Percentiles rank a stretch among this genome's conserved stretches.
Evolutionary conservation across 2,113 vertebrate genomes (phyloP).

Genomic region (Etheostoma spectabile): DNA sequence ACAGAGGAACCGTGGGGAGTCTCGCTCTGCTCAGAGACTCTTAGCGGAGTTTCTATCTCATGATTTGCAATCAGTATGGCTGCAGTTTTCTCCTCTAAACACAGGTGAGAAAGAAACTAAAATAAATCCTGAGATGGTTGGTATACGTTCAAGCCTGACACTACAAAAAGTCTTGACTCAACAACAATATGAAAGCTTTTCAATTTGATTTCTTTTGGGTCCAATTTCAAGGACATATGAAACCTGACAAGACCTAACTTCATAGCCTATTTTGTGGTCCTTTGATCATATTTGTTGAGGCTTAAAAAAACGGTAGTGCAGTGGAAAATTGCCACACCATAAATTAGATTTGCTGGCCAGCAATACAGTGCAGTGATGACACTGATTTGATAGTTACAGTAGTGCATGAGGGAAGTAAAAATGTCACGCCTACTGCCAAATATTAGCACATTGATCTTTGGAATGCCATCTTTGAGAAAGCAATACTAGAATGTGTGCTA

Average conservation of each 20-base stretch:
- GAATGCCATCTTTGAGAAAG: conserved; percentile 8
- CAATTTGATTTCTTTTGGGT: conserved; percentile 7
- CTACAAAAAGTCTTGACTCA: conserved; percentile 1
- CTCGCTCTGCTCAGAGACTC: conserved; percentile 5
- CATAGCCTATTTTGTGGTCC: conserved; percentile 13
- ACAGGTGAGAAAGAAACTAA: conserved; percentile 22
- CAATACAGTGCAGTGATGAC: background rate
- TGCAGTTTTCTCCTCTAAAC: background rate
- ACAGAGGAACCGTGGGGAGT: conserved; percentile 7
- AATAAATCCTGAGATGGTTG: background rate
- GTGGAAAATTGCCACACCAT: background rate
- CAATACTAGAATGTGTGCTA: conserved; percentile 10
- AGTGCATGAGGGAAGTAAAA: background rate
- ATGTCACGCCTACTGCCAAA: background rate
- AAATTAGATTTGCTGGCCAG: background rate
- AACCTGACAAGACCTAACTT: conserved; percentile 2
- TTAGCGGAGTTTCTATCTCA: conserved; percentile 1
- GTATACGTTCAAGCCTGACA: background rate
- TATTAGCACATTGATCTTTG: conserved; percentile 32
- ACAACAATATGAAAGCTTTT: conserved; percentile 36
- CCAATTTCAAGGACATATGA: conserved; percentile 22
- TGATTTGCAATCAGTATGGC: background rate
- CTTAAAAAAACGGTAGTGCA: background rate
- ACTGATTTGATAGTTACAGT: conserved; percentile 8
- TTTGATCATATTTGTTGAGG: conserved; percentile 37